These are phyloP conservation scores for Hypsopygia costalis DNA, from an alignment of 2,888 invertebrate genomes.

Conservation along the genomic window DNA sequence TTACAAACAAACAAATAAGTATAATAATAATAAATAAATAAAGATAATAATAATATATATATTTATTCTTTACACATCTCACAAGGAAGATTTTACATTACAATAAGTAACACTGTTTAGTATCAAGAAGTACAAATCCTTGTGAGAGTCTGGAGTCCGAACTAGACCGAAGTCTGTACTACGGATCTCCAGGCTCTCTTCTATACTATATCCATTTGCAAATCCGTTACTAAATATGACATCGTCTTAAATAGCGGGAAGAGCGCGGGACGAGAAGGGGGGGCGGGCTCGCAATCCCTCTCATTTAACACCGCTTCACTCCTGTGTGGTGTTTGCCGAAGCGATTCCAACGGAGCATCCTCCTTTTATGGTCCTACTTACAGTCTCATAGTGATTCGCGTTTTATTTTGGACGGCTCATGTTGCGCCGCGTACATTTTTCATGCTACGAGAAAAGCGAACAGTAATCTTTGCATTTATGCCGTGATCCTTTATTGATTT, in stretches of 20 bases:
- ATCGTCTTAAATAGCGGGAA: conserved; percentile 51
- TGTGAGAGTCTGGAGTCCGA: too few species aligned
- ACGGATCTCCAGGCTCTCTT: too few species aligned
- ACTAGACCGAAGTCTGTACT: too few species aligned
- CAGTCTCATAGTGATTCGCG: conserved; percentile 78
- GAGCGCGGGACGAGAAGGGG: conserved; percentile 28
- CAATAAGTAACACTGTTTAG: too few species aligned
- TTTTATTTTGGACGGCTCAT: conserved; percentile 78
- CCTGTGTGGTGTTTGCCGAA: conserved; percentile 79
- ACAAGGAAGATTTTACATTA: too few species aligned
- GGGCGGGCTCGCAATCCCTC: conserved; percentile 67
- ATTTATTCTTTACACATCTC: too few species aligned
- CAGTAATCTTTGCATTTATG: conserved; percentile 79
- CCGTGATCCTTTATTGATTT: conserved; percentile 80
- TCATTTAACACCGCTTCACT: conserved; percentile 78
- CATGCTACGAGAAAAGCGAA: conserved; percentile 67
- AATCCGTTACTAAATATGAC: conserved; percentile 60
- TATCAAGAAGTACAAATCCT: too few species aligned
- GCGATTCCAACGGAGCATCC: conserved; percentile 72
- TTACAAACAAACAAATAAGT: too few species aligned
- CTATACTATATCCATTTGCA: conserved; percentile 52
- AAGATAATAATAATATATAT: too few species aligned
- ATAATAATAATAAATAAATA: too few species aligned
- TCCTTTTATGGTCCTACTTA: conserved; percentile 77
- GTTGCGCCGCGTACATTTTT: conserved; percentile 76